A percentile compares a stretch with the other conserved stretches of the same genome.
Evolutionary conservation across 2,797 vertebrate species (phyloP).

Genomic region (Thaleichthys pacificus): DNA sequence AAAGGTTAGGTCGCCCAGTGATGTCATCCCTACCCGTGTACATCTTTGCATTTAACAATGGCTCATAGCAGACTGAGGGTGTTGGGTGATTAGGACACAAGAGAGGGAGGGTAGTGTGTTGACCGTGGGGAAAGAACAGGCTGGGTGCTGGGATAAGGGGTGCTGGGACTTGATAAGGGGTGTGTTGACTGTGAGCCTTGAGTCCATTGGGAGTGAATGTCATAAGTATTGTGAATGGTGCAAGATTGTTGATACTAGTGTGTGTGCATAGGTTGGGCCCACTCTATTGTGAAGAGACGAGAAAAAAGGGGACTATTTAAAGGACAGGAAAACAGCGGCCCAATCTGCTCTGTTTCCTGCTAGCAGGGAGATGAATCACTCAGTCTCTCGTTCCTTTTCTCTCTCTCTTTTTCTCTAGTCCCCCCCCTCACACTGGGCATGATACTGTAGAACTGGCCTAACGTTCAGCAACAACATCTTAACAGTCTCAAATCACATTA

Average conservation of each 20-base stretch:
- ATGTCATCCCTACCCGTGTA: neutral
- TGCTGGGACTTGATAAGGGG: constrained; percentile 62
- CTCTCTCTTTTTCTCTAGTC: neutral
- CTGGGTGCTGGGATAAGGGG: neutral
- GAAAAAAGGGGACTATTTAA: constrained; percentile 67
- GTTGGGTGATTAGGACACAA: constrained; percentile 43
- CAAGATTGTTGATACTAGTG: constrained; percentile 1
- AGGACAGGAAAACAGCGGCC: constrained; percentile 65
- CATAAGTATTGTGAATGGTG: constrained; percentile 6
- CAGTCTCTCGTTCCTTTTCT: constrained; percentile 1
- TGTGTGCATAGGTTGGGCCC: constrained; percentile 23
- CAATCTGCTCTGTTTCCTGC: constrained; percentile 49
- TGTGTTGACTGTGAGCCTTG: constrained; percentile 12
- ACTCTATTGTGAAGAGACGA: constrained; percentile 61
- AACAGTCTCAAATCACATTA: too few species aligned
- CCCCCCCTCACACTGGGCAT: too few species aligned
- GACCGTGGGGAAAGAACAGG: constrained; percentile 9
- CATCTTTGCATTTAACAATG: too few species aligned
- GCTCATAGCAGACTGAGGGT: constrained; percentile 42
- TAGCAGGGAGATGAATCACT: constrained; percentile 28
- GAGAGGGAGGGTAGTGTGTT: constrained; percentile 31
- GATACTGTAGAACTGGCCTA: too few species aligned
- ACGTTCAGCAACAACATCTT: too few species aligned
- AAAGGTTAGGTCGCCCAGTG: neutral
- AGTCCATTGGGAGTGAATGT: constrained; percentile 26